Conservation (phyloP, 2,888 invertebrate species). For the Agrypnus murinus region DNA sequence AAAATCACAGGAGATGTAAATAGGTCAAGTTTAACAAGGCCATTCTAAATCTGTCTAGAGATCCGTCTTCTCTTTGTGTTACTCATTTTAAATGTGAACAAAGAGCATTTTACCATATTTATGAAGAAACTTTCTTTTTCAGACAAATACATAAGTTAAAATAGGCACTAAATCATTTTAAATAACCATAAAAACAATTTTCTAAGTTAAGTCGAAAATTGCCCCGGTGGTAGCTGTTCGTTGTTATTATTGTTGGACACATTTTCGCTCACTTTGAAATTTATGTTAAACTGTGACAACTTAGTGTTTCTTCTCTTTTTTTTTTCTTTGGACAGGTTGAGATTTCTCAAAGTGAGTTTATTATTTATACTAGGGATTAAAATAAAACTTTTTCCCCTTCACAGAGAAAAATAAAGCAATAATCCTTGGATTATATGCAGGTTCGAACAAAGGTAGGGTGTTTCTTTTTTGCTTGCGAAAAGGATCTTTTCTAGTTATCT, state of each 20-base stretch:
- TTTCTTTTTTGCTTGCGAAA: not conserved
- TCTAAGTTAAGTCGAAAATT: constrained; percentile 12
- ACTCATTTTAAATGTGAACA: constrained; percentile 33
- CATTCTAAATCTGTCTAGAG: constrained; percentile 38
- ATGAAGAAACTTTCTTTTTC: constrained; percentile 38
- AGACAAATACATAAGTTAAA: constrained; percentile 17
- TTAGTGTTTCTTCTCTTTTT: not conserved
- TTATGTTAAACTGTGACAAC: constrained; percentile 35
- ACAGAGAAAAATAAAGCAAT: not conserved
- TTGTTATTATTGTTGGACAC: too few relatives aligned
- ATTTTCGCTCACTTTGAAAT: not conserved
- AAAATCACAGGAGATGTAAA: constrained; percentile 35
- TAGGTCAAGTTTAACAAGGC: constrained; percentile 45
- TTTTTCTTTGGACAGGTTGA: too few relatives aligned
- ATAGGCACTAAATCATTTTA: constrained; percentile 41
- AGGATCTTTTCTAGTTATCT: not conserved
- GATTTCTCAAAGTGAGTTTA: too few relatives aligned
- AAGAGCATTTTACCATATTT: constrained; percentile 39
- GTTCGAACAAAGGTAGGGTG: not conserved
- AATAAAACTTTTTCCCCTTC: not conserved
- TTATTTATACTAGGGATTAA: constrained; percentile 6
- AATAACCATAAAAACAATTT: constrained; percentile 6
- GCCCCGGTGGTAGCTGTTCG: not conserved
- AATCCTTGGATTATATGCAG: constrained; percentile 27
- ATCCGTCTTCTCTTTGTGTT: constrained; percentile 25